These are phyloP conservation scores for Isichthys henryi DNA, from an alignment of 2,113 vertebrate genomes.

Conservation along the genomic window DNA sequence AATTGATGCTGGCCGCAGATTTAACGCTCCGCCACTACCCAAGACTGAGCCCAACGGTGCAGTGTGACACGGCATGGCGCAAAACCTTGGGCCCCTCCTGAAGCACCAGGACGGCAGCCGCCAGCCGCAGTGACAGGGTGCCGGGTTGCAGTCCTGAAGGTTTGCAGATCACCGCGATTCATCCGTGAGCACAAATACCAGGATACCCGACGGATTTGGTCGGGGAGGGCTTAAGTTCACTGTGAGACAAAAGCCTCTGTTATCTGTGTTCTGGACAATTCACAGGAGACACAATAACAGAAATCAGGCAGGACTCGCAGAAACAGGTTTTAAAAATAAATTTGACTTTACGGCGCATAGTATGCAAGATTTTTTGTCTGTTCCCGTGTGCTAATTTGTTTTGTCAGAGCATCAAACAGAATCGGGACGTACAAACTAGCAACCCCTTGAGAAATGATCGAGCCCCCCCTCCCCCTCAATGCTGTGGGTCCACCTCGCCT, in stretches of 20 bases:
- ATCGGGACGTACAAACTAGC: conserved; percentile 85
- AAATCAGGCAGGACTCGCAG: conserved; percentile 62
- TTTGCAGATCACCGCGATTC: conserved; percentile 63
- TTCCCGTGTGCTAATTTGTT: conserved; percentile 86
- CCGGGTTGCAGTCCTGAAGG: conserved; percentile 63
- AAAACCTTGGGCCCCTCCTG: not conserved
- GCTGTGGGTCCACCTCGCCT: conserved; percentile 83
- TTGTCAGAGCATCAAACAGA: conserved; percentile 96
- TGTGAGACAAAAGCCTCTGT: conserved; percentile 54
- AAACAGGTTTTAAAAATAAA: conserved; percentile 75
- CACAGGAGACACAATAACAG: conserved; percentile 57
- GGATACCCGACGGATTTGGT: conserved; percentile 31
- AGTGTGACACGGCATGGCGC: conserved; percentile 28
- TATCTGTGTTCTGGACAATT: conserved; percentile 62
- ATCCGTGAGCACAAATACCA: conserved; percentile 53
- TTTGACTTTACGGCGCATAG: conserved; percentile 76
- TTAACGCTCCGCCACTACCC: not conserved
- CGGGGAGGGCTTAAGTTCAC: conserved; percentile 66
- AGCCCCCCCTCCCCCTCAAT: conserved; percentile 53
- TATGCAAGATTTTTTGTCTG: conserved; percentile 40
- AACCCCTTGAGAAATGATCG: conserved; percentile 85
- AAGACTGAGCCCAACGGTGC: conserved; percentile 15
- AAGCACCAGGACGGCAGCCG: conserved; percentile 13
- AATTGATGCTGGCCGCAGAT: not conserved
- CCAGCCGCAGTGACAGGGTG: conserved; percentile 35